Percentiles rank a stretch among this genome's conserved stretches.
Evolutionary conservation across 2,888 invertebrate genomes (phyloP).

Genomic region (Drosophila buzzatii): DNA sequence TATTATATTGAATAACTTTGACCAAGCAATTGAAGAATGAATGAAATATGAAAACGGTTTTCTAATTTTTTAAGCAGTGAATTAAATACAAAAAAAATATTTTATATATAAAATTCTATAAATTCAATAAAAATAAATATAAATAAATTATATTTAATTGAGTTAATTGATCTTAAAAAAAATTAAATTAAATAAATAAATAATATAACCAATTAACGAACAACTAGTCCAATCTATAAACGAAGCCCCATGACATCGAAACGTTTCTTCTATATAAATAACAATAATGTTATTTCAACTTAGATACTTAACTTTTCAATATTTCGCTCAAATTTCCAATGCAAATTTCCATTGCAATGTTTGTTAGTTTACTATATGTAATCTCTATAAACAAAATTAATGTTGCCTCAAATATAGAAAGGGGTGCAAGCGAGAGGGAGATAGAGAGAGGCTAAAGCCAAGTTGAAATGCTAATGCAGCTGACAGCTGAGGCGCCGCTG

Average conservation of each 20-base stretch:
- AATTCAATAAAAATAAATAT: too few relatives aligned
- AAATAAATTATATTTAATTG: neutral
- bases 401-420: constrained; percentile 20
- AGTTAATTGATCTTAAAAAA: too few relatives aligned
- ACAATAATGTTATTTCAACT: neutral
- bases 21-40: too few relatives aligned
- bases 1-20: too few relatives aligned
- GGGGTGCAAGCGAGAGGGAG: neutral
- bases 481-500: constrained; percentile 59
- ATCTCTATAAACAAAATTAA: constrained; percentile 50
- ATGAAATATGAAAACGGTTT: too few relatives aligned
- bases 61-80: too few relatives aligned
- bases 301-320: neutral
- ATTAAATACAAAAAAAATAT: too few relatives aligned
- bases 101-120: too few relatives aligned
- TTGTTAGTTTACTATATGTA: constrained; percentile 23
- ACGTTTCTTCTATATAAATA: neutral
- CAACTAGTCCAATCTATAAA: neutral
- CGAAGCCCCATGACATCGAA: neutral
- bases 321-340: constrained; percentile 10
- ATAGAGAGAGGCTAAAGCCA: constrained; percentile 21
- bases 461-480: constrained; percentile 52
- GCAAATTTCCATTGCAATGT: too few relatives aligned
- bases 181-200: neutral
- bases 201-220: too few relatives aligned